Evolutionary conservation across 2,113 vertebrate species (phyloP), one percentile per base, ranked within the genome.

Genomic region (Pteronura brasiliensis): DNA sequence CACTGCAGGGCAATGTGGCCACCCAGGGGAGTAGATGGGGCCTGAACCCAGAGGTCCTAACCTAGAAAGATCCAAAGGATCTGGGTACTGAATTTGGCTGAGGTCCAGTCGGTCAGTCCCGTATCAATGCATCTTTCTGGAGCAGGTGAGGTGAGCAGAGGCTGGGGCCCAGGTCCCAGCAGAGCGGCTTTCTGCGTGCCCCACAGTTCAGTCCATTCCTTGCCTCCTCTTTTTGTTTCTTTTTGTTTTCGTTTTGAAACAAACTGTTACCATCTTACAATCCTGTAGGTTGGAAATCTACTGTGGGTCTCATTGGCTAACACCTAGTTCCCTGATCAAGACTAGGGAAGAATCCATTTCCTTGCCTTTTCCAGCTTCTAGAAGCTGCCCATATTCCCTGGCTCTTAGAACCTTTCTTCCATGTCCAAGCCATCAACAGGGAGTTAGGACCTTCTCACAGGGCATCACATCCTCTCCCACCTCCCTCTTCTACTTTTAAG

Each of bases 141-240:
- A 55, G 36, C 29, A 36, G 49, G 83, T 59, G 1, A n/a, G 31
- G 55, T 15, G 52, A 69, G 72, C 8, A 0, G 23, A 29, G 44
- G 77, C 72, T 39, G 15, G 69, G 44, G 44, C 34, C 77, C 65
- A 12, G 34, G 52, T 31, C 44, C 29, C 0, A 0, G 36, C n/a
- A 34, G 42, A 82, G 18, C 29, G 20, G 57, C 47, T 21, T n/a
- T 49, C 69, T 55, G 25, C 9, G 0, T 0, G 1, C 1, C 9
- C 12, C 10, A 10, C 25, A 12, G 44, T 2, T 47, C 34, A 12
- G 20, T 72, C 0, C 3, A 10, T 6, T 13, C 20, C 1, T 0
- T 23, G 44, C 42, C 42, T 31, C 72, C 1, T 42, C 27, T 74
- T 21, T 36, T 71, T 39, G 47, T 49, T 49, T 59, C 23, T 63